Evolutionary conservation across 2,113 vertebrate genomes (phyloP), one percentile per base, ranked within the genome.

Genomic region (Erpornis zantholeuca): DNA sequence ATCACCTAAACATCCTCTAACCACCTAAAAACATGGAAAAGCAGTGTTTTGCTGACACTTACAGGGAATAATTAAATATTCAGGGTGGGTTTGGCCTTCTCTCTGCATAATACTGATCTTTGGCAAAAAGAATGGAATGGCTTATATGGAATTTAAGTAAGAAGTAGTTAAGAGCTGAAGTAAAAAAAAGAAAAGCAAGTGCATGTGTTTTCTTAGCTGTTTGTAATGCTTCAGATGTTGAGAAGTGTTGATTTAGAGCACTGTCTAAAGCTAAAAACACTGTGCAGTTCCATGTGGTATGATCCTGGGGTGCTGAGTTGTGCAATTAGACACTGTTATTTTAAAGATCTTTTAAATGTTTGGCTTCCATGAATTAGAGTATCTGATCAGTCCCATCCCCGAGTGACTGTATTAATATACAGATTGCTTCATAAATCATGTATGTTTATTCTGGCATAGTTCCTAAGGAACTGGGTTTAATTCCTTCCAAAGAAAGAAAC

Each of bases 361-460:
- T 77, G 60, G 47, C 31, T 66, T 66, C 47, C 68, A n/a, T 82
- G 77, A 84, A 72, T 64, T 75, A 45, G 49, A 77, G 23, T n/a
- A 47, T 71, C 60, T 77, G 31, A 82, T 91, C 59, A 66, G 27
- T 49, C 50, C 45, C 6, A 15, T 59, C 25, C 22, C 47, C 40
- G 54, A 81, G 77, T 6, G 4, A 54, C 59, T 90, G 9, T 73
- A 54, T 86, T 59, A 66, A 50, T 59, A 57, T 31, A 50, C 14
- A 36, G 47, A 50, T 69, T 45, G 75, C 85, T 91, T 79, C 84
- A 54, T 82, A 80, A 90, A 95, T 94, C 66, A 61, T 59, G 68
- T 90, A 36, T 95, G 75, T 95, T 97, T 96, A 69, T 82, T 86
- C 84, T 94, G 86, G 78, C 84, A 59, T 6, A 3, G 72, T 56